These are phyloP conservation scores for Ellobius talpinus DNA, from an alignment of 2,113 vertebrate species.

Conservation along the genomic window DNA sequence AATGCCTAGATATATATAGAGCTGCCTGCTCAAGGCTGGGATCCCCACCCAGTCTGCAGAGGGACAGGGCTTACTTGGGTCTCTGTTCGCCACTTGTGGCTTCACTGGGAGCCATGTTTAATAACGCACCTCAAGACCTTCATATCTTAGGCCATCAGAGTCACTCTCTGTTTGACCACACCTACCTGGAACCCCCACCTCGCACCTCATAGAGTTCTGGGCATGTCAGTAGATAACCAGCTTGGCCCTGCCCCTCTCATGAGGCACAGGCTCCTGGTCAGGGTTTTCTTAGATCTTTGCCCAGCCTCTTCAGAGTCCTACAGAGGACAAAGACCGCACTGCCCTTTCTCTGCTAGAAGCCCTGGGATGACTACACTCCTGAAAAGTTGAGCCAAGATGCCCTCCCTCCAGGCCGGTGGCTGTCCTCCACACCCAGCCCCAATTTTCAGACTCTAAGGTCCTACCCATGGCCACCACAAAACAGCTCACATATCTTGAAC, in stretches of 20 bases:
- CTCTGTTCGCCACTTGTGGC: neutral
- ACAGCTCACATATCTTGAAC: neutral
- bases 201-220: neutral
- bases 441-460: neutral
- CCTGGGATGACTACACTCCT: neutral
- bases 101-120: neutral
- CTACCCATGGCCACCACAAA: neutral
- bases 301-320: neutral
- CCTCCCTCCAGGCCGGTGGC: neutral
- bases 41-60: neutral
- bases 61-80: neutral
- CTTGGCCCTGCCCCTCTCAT: neutral
- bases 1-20: rapidly evolving
- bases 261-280: neutral
- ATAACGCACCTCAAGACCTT: neutral
- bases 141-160: neutral
- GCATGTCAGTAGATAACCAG: neutral
- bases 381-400: neutral
- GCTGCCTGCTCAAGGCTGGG: neutral
- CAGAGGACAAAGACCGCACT: neutral
- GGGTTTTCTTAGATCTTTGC: neutral
- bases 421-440: neutral
- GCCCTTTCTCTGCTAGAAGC: neutral
- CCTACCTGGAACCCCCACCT: neutral
- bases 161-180: neutral